Percentiles rank a stretch among this genome's conserved stretches.
These are phyloP conservation scores for Rhineura floridana DNA, from an alignment of 2,113 vertebrate genomes.

Conservation along the genomic window DNA sequence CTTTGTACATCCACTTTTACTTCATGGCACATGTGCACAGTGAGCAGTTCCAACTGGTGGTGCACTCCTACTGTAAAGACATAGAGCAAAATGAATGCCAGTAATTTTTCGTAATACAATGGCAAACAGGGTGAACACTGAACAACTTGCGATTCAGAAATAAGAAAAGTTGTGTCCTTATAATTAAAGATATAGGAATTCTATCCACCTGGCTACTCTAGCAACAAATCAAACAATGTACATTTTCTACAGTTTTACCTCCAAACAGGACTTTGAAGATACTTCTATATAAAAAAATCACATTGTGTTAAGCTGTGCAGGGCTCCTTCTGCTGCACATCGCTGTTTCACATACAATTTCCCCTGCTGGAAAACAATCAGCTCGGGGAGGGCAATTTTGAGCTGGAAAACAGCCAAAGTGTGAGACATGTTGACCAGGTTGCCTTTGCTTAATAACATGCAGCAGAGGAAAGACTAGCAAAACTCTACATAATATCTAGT, in stretches of 20 bases:
- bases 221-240: neutral
- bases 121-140: neutral
- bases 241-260: neutral
- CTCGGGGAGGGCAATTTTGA: too few species aligned
- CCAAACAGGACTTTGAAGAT: neutral
- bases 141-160: neutral
- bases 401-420: neutral
- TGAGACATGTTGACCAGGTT: neutral
- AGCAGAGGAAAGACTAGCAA: neutral
- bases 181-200: neutral
- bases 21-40: neutral
- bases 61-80: neutral
- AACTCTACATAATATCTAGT: neutral
- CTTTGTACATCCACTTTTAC: too few species aligned
- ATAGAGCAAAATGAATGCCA: neutral
- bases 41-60: neutral
- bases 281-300: neutral
- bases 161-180: neutral
- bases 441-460: neutral
- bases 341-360: neutral
- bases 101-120: neutral
- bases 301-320: neutral
- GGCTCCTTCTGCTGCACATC: neutral
- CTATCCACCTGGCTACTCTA: neutral
- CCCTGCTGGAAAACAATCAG: neutral